Evolutionary conservation across 23 tunicate genomes (phyloP).

Genomic region (Ascidia mentula): DNA sequence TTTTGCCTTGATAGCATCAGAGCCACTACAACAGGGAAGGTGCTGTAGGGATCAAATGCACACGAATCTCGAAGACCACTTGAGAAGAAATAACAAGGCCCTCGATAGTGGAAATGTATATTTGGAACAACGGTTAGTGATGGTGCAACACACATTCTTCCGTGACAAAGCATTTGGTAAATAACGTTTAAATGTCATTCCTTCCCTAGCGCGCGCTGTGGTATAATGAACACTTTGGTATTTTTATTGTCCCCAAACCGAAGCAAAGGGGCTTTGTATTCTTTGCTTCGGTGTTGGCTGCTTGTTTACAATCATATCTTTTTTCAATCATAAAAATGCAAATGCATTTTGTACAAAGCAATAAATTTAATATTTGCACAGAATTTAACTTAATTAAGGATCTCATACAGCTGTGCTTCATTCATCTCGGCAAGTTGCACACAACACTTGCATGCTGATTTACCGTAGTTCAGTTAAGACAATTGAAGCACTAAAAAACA

Average conservation of each 20-base stretch:
- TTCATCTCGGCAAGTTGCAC: too few species aligned
- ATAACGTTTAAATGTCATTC: background rate
- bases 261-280: background rate
- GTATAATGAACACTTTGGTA: background rate
- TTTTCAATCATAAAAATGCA: too few species aligned
- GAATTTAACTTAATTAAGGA: too few species aligned
- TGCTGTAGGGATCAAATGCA: background rate
- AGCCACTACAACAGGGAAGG: background rate
- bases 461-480: too few species aligned
- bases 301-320: too few species aligned
- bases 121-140: background rate
- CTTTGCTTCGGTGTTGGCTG: too few species aligned
- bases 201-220: background rate
- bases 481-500: too few species aligned
- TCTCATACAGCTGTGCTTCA: too few species aligned
- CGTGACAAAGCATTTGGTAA: background rate
- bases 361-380: too few species aligned
- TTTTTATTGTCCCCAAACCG: background rate
- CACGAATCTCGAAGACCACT: background rate
- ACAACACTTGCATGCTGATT: too few species aligned
- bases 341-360: too few species aligned
- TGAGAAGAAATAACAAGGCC: constrained; percentile 12
- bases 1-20: background rate
- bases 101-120: background rate
- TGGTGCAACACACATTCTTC: background rate